A percentile compares a stretch with the other conserved stretches of the same genome.
These are phyloP conservation scores for Penaeus chinensis DNA, from an alignment of 1,140 invertebrate genomes.

Conservation along the genomic window DNA sequence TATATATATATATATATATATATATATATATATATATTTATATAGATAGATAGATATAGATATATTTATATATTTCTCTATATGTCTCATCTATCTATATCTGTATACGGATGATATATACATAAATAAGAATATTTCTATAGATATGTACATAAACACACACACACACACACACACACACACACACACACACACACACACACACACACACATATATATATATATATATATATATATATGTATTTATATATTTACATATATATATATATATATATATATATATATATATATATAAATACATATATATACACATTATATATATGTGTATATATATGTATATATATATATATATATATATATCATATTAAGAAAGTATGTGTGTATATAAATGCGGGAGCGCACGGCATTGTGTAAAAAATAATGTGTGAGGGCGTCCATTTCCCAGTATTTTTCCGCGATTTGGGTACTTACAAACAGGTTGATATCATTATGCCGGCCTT, in stretches of 20 bases:
- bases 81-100: not conserved
- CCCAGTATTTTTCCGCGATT: no score
- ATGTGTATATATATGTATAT: no score
- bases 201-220: not conserved
- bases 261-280: not conserved
- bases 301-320: no score
- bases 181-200: conserved; percentile 18
- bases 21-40: conserved; percentile 34
- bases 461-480: no score
- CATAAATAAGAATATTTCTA: conserved; percentile 8
- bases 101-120: conserved; percentile 15
- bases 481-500: no score
- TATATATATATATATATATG: conserved; percentile 20
- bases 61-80: conserved; percentile 30
- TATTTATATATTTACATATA: conserved; percentile 9
- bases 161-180: not conserved
- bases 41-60: not conserved
- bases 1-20: conserved; percentile 41
- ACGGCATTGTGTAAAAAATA: no score
- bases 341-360: no score
- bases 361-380: no score
- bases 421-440: no score
- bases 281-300: no score
- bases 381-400: no score
- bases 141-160: not conserved